Evolutionary conservation across 2,797 vertebrate species (phyloP).

Genomic region (Microctenopoma lineatum): DNA sequence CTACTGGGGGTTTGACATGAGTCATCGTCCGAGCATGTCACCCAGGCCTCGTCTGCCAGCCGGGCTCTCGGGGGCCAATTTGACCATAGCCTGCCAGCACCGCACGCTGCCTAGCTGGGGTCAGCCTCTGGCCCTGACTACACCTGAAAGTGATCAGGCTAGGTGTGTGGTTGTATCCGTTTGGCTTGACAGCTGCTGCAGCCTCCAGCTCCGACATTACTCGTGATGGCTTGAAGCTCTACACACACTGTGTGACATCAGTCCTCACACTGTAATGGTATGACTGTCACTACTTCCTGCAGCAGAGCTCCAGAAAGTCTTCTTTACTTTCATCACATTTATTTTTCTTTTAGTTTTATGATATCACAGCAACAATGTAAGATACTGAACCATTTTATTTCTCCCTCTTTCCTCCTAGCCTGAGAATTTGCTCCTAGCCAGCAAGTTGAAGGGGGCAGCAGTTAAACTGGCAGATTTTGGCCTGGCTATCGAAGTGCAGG

Average conservation of each 20-base stretch:
- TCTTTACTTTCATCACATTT: neutral
- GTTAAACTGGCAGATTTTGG: constrained; percentile 98
- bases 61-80: neutral
- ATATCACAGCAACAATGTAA: fast-evolving
- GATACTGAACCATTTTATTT: constrained; percentile 28
- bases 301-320: neutral
- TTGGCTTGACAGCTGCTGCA: constrained; percentile 7
- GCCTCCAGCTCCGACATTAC: constrained; percentile 27
- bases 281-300: neutral
- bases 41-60: constrained; percentile 1
- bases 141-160: neutral
- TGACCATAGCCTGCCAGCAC: constrained; percentile 8
- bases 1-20: constrained; percentile 28
- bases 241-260: constrained; percentile 6
- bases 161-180: neutral
- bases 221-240: constrained; percentile 5
- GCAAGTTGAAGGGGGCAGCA: constrained; percentile 96
- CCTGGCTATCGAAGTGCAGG: constrained; percentile 96
- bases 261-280: neutral
- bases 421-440: constrained; percentile 97
- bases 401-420: constrained; percentile 85
- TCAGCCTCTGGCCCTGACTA: constrained; percentile 9
- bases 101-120: constrained; percentile 6
- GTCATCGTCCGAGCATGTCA: constrained; percentile 32
- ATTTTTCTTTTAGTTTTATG: neutral